Percentiles rank a stretch among this genome's conserved stretches.
Conservation (phyloP, 1,140 invertebrate species). For the Acyrthosiphon pisum region DNA sequence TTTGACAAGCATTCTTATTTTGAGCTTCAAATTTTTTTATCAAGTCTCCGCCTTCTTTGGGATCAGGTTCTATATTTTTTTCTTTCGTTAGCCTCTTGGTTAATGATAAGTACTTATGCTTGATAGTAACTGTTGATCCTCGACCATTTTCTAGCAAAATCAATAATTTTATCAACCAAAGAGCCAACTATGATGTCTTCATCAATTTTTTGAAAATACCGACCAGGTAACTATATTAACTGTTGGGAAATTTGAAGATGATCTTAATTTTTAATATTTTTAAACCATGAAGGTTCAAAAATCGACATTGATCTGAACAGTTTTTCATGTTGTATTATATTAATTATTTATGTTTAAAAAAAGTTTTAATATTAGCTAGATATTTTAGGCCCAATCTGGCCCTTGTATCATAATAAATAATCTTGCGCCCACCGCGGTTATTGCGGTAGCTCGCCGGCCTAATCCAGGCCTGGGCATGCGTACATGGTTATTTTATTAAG, state of each 20-base stretch:
- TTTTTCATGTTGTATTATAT: neutral
- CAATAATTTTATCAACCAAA: neutral
- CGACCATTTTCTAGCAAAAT: neutral
- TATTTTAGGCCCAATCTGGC: too few relatives aligned
- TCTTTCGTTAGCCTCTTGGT: too few relatives aligned
- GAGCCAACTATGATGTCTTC: neutral
- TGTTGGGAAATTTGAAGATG: neutral
- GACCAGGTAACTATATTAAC: too few relatives aligned
- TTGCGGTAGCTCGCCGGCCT: too few relatives aligned
- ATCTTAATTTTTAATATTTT: slow-evolving; percentile 4
- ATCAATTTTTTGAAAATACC: neutral
- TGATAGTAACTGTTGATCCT: too few relatives aligned
- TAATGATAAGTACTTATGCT: too few relatives aligned
- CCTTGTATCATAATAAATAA: too few relatives aligned
- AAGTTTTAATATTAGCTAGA: too few relatives aligned
- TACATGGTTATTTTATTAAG: too few relatives aligned
- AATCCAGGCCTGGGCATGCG: too few relatives aligned
- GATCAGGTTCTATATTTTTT: neutral
- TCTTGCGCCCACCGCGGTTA: too few relatives aligned
- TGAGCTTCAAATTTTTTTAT: neutral
- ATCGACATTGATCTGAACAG: neutral
- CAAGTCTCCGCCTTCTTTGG: neutral
- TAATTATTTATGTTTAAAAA: too few relatives aligned
- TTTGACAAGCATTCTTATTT: neutral
- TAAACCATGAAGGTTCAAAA: neutral